A percentile compares a stretch with the other conserved stretches of the same genome.
phyloP scores from a whole-genome alignment of 1,140 invertebrate genomes.

The Lepidostoma basale region DNA sequence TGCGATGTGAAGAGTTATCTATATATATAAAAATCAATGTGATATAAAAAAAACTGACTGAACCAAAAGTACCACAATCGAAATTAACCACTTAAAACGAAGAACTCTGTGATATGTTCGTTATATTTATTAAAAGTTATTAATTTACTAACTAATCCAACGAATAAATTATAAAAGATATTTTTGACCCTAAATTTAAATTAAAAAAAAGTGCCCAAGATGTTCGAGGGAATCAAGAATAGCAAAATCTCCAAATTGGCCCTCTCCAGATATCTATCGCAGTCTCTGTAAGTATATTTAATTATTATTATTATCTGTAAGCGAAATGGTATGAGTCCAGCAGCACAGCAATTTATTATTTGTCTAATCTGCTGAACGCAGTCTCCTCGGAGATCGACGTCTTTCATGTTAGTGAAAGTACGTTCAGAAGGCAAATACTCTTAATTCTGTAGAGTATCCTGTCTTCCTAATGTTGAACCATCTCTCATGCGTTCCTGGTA shows the following conservation, averaged over 20 bases:
- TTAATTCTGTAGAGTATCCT: too few relatives aligned
- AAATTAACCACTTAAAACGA: constrained; percentile 30
- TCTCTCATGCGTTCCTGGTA: too few relatives aligned
- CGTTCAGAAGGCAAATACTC: too few relatives aligned
- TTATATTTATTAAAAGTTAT: constrained; percentile 19
- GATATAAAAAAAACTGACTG: constrained; percentile 34
- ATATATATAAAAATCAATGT: constrained; percentile 34
- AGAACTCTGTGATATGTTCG: constrained; percentile 30
- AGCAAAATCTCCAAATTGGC: constrained; percentile 73
- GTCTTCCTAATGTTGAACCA: too few relatives aligned
- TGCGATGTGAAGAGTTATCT: constrained; percentile 25
- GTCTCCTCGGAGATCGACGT: too few relatives aligned
- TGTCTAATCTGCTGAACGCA: too few relatives aligned
- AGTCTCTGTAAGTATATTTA: constrained; percentile 69
- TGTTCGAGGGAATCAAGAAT: constrained; percentile 74
- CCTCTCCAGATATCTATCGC: constrained; percentile 72
- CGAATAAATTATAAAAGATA: constrained; percentile 1
- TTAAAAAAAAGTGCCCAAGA: constrained; percentile 61
- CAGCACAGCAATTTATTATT: too few relatives aligned
- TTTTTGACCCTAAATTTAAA: not conserved
- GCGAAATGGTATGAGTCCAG: too few relatives aligned
- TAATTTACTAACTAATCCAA: constrained; percentile 3
- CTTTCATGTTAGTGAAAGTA: too few relatives aligned
- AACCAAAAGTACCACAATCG: constrained; percentile 21
- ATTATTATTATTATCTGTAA: not conserved